Evolutionary conservation across 2,888 invertebrate genomes (phyloP).

Genomic region (Matsumyia berberina): DNA sequence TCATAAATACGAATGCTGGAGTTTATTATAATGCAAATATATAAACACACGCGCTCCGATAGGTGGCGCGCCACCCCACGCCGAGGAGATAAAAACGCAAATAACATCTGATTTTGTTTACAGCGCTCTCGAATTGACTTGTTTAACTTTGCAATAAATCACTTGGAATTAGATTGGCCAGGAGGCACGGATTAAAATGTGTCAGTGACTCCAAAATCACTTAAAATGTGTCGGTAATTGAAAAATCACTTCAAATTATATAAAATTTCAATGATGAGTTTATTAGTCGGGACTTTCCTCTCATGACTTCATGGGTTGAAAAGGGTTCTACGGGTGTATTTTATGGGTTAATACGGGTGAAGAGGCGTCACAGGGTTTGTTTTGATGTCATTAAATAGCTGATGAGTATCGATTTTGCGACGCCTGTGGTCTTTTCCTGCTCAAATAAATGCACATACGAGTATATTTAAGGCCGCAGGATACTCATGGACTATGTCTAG

Average conservation of each 20-base stretch:
- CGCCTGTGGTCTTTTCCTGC: no score
- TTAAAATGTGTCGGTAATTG: constrained; percentile 37
- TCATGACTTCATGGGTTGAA: not conserved
- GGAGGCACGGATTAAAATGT: constrained; percentile 47
- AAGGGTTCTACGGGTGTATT: not conserved
- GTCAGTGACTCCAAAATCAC: constrained; percentile 1
- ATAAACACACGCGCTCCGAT: constrained; percentile 28
- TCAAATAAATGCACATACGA: no score
- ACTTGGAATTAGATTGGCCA: constrained; percentile 48
- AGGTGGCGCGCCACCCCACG: constrained; percentile 12
- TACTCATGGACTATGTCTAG: no score
- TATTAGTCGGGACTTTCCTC: not conserved
- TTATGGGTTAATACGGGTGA: not conserved
- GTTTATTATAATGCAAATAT: constrained; percentile 61
- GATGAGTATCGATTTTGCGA: no score
- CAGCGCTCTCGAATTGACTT: constrained; percentile 57
- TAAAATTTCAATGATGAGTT: constrained; percentile 25
- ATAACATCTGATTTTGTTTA: constrained; percentile 73
- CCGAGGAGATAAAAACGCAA: constrained; percentile 44
- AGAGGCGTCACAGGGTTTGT: not conserved
- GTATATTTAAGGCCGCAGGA: no score
- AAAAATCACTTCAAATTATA: constrained; percentile 59
- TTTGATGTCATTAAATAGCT: no score
- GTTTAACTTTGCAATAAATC: constrained; percentile 59
- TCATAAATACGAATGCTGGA: constrained; percentile 63